These are phyloP conservation scores for Himalopsyche phryganea DNA, from an alignment of 1,140 invertebrate species.

Conservation along the genomic window DNA sequence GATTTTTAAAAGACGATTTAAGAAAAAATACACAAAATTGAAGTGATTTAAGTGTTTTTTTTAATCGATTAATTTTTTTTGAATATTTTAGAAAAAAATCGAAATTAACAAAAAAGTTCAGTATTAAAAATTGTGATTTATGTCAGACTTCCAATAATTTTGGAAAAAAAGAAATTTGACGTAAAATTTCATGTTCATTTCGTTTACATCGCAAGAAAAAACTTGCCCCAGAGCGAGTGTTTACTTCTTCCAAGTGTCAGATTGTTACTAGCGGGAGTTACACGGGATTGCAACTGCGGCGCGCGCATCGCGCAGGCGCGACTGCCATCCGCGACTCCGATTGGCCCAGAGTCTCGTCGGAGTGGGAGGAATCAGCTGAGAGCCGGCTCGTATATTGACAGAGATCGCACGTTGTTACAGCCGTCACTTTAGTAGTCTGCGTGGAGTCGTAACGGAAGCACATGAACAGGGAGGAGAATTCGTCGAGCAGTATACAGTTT, in stretches of 20 bases:
- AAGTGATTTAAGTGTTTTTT: too few relatives aligned
- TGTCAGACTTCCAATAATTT: too few relatives aligned
- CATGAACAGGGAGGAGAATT: conserved; percentile 20
- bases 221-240: neutral
- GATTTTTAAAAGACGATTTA: too few relatives aligned
- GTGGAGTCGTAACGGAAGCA: conserved; percentile 42
- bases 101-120: too few relatives aligned
- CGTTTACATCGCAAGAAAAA: too few relatives aligned
- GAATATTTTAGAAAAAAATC: too few relatives aligned
- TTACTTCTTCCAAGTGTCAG: conserved; percentile 25
- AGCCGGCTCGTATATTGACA: conserved; percentile 50
- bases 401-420: conserved; percentile 46
- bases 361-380: conserved; percentile 48
- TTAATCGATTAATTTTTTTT: too few relatives aligned
- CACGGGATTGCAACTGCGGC: neutral
- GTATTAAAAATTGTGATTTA: too few relatives aligned
- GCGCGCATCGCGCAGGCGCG: conserved; percentile 9
- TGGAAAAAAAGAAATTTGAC: too few relatives aligned
- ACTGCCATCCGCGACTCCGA: neutral
- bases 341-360: conserved; percentile 32
- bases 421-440: conserved; percentile 35
- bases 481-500: neutral
- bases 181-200: too few relatives aligned
- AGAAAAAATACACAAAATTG: too few relatives aligned
- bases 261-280: conserved; percentile 9